phyloP scores from a whole-genome alignment of 2,113 vertebrate genomes.

The Antechinus flavipes region DNA sequence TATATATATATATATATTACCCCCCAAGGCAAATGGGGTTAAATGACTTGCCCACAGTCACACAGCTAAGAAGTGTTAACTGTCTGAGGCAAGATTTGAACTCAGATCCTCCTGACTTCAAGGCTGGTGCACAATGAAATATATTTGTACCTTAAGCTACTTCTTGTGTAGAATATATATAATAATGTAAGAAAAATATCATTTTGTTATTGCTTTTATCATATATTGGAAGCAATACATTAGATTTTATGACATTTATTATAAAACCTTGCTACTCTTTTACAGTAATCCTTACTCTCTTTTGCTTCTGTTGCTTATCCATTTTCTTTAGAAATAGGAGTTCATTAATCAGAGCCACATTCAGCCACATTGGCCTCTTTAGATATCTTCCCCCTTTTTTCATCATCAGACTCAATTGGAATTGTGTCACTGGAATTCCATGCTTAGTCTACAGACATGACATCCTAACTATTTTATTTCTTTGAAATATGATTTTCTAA shows the following conservation, averaged over 20 bases:
- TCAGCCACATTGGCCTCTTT: background rate
- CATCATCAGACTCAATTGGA: background rate
- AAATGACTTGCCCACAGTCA: too few species aligned
- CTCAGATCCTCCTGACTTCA: too few species aligned
- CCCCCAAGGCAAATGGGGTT: too few species aligned
- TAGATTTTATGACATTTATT: background rate
- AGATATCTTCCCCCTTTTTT: background rate
- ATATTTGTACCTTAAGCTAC: background rate
- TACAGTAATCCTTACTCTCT: background rate
- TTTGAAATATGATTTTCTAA: background rate
- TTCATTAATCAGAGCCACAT: background rate
- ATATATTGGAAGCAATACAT: background rate
- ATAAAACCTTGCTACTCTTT: background rate
- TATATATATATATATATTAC: too few species aligned
- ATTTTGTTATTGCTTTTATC: background rate
- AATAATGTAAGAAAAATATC: background rate
- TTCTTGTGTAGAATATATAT: background rate
- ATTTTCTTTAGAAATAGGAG: background rate
- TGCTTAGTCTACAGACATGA: background rate
- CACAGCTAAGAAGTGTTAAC: too few species aligned
- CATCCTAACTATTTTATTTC: background rate
- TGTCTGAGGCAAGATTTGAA: too few species aligned
- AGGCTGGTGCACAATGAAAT: background rate
- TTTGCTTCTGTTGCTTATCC: background rate
- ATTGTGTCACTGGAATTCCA: background rate